These are phyloP conservation scores for Nephila pilipes DNA, from an alignment of 1,140 invertebrate genomes.

Conservation along the genomic window DNA sequence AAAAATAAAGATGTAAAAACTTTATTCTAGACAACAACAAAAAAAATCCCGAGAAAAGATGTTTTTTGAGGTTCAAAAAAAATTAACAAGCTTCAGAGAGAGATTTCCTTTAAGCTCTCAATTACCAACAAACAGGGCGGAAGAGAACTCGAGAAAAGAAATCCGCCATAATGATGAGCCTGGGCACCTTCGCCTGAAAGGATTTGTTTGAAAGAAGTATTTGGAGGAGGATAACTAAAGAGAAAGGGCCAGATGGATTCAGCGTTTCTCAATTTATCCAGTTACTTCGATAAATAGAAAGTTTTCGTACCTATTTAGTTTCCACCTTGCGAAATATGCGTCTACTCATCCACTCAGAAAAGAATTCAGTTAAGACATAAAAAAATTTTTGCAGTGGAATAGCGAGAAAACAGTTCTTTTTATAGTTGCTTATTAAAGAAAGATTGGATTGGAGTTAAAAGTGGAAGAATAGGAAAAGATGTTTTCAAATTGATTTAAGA, in stretches of 20 bases:
- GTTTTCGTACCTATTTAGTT: neutral
- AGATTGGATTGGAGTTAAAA: too few species aligned
- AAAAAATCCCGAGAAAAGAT: too few species aligned
- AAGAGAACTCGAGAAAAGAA: neutral
- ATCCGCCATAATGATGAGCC: neutral
- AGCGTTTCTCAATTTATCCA: neutral
- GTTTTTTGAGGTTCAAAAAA: too few species aligned
- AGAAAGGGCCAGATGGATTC: neutral
- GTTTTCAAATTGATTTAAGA: too few species aligned
- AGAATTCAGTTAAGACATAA: too few species aligned
- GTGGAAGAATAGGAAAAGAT: too few species aligned
- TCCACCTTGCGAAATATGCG: neutral
- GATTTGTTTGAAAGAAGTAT: neutral
- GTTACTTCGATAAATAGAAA: constrained; percentile 5
- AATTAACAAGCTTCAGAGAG: neutral
- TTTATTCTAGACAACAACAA: too few species aligned
- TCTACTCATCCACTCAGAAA: too few species aligned
- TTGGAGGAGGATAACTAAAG: neutral
- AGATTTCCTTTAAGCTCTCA: neutral
- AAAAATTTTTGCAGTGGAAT: too few species aligned
- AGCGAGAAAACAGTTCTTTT: too few species aligned
- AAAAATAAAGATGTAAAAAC: too few species aligned
- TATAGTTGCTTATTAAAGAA: too few species aligned
- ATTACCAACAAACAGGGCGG: neutral
- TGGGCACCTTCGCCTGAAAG: neutral